Percentiles rank a stretch among this genome's conserved stretches.
phyloP scores from a whole-genome alignment of 2,113 vertebrate species.

The Aramus guarauna region DNA sequence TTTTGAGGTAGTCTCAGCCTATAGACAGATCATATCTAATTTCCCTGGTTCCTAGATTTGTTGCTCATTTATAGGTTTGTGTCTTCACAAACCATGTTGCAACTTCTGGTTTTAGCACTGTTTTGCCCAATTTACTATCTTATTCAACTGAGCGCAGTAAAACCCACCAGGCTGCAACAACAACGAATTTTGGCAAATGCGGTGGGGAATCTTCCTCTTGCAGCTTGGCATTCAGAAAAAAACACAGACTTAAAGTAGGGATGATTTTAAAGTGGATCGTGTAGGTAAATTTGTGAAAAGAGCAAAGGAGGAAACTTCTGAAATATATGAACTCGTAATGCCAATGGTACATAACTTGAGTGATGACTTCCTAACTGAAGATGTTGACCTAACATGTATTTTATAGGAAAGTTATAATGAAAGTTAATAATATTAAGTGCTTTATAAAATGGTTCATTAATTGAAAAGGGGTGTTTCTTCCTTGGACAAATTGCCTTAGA shows the following conservation, averaged over 20 bases:
- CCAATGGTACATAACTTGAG: background rate
- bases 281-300: background rate
- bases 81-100: background rate
- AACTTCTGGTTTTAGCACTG: background rate
- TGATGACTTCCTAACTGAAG: background rate
- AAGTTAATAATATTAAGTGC: background rate
- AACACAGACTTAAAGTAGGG: background rate
- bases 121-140: background rate
- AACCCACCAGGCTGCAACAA: background rate
- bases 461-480: background rate
- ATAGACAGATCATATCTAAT: background rate
- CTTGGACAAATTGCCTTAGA: constrained; percentile 3
- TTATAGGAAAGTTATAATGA: background rate
- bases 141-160: background rate
- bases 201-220: background rate
- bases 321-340: background rate
- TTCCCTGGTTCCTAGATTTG: background rate
- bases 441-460: constrained; percentile 1
- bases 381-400: background rate
- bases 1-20: background rate
- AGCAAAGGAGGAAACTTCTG: background rate
- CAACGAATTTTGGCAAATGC: background rate
- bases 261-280: background rate
- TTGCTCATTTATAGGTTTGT: background rate
- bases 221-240: background rate